A percentile compares a stretch with the other conserved stretches of the same genome.
Conservation (phyloP, 2,888 invertebrate species). For the Amaurobius ferox region DNA sequence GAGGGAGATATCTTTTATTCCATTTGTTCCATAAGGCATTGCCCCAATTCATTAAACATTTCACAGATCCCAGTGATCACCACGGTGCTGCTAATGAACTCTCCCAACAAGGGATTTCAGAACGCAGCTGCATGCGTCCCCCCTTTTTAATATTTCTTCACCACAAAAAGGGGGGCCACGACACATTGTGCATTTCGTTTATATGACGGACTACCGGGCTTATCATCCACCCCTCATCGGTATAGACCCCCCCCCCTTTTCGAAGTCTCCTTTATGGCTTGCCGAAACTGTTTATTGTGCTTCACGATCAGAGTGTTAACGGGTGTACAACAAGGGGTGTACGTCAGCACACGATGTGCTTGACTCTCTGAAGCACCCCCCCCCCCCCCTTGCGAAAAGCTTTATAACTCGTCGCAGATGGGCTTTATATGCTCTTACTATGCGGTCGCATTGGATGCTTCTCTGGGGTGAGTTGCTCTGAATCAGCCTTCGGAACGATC, state of each 20-base stretch:
- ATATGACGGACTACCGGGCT: slow-evolving; percentile 68
- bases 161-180: background rate
- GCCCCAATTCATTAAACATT: too few relatives aligned
- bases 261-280: slow-evolving; percentile 56
- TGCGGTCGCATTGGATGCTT: slow-evolving; percentile 37
- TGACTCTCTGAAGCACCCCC: slow-evolving; percentile 41
- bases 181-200: slow-evolving; percentile 45
- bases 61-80: too few relatives aligned
- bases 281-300: slow-evolving; percentile 63
- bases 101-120: background rate
- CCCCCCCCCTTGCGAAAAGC: slow-evolving; percentile 22
- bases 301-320: slow-evolving; percentile 55
- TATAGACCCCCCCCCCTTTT: slow-evolving; percentile 17
- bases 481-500: slow-evolving; percentile 42
- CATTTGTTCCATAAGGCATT: too few relatives aligned
- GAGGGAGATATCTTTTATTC: too few relatives aligned
- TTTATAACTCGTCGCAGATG: slow-evolving; percentile 66
- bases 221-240: slow-evolving; percentile 35
- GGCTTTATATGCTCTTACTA: slow-evolving; percentile 61
- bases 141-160: background rate
- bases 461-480: slow-evolving; percentile 28
- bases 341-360: slow-evolving; percentile 31
- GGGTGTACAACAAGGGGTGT: slow-evolving; percentile 32
- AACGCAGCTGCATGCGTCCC: slow-evolving; percentile 6
- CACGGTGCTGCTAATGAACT: background rate